These are phyloP conservation scores for Kryptopterus vitreolus DNA, from an alignment of 2,797 vertebrate genomes.

Conservation along the genomic window DNA sequence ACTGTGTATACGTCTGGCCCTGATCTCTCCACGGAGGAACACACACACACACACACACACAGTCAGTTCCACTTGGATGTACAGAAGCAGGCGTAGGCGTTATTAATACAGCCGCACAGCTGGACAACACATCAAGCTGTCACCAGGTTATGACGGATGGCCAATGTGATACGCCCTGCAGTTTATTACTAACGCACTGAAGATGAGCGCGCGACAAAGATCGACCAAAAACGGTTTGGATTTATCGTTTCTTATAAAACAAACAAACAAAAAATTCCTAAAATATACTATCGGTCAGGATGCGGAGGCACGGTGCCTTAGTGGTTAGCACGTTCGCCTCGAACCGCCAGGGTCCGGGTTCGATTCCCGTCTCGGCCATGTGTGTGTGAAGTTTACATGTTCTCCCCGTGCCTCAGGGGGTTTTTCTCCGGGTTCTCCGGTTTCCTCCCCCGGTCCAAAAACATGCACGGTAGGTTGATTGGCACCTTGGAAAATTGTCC, in stretches of 20 bases:
- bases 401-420: too few relatives aligned
- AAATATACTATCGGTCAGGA: too few relatives aligned
- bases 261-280: too few relatives aligned
- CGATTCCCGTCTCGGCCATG: too few relatives aligned
- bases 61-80: not conserved
- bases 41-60: not conserved
- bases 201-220: not conserved
- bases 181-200: not conserved
- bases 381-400: too few relatives aligned
- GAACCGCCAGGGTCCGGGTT: too few relatives aligned
- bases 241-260: not conserved
- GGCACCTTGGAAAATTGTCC: too few relatives aligned
- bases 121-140: not conserved
- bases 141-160: not conserved
- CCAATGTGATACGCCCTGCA: not conserved
- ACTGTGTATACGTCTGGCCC: not conserved
- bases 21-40: not conserved
- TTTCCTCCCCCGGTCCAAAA: too few relatives aligned
- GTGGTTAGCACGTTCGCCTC: too few relatives aligned
- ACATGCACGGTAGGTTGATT: too few relatives aligned
- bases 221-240: not conserved
- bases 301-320: too few relatives aligned
- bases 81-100: not conserved
- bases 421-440: too few relatives aligned
- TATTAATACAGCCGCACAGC: not conserved